Evolutionary conservation across 2,113 vertebrate species (phyloP).

Genomic region (Micromys minutus): DNA sequence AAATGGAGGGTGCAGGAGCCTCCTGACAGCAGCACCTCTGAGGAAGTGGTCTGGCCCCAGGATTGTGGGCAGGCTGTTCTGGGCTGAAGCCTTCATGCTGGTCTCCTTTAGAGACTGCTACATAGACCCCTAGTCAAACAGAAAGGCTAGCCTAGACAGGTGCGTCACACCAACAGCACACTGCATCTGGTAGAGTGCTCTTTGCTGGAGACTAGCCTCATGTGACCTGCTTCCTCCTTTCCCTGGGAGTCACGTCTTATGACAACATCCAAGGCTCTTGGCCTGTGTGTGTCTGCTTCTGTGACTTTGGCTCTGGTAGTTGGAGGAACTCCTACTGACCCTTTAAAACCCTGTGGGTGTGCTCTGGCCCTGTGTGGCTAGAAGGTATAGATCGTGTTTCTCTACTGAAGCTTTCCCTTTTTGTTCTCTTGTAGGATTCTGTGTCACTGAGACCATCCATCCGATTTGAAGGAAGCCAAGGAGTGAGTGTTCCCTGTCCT

Average conservation of each 20-base stretch:
- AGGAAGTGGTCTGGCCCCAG: background rate
- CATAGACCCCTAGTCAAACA: background rate
- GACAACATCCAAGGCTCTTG: background rate
- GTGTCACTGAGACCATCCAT: slow-evolving; percentile 91
- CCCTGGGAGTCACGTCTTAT: background rate
- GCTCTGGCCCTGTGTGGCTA: background rate
- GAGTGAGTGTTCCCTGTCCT: slow-evolving; percentile 89
- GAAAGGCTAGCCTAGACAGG: background rate
- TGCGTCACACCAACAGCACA: background rate
- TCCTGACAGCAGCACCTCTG: background rate
- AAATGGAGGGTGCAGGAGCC: background rate
- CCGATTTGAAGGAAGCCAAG: slow-evolving; percentile 96
- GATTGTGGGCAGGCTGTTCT: background rate
- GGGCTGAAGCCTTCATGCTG: background rate
- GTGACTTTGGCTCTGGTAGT: background rate
- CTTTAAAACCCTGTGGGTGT: background rate
- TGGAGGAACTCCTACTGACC: background rate
- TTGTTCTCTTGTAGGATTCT: slow-evolving; percentile 85
- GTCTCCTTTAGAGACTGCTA: background rate
- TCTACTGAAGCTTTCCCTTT: background rate
- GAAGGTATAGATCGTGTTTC: background rate
- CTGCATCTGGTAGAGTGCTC: background rate
- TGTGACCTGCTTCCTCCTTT: background rate
- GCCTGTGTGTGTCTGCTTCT: rapidly evolving
- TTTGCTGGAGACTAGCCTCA: background rate